Conservation (phyloP, 2,113 vertebrate species). For the Sceloporus undulatus region DNA sequence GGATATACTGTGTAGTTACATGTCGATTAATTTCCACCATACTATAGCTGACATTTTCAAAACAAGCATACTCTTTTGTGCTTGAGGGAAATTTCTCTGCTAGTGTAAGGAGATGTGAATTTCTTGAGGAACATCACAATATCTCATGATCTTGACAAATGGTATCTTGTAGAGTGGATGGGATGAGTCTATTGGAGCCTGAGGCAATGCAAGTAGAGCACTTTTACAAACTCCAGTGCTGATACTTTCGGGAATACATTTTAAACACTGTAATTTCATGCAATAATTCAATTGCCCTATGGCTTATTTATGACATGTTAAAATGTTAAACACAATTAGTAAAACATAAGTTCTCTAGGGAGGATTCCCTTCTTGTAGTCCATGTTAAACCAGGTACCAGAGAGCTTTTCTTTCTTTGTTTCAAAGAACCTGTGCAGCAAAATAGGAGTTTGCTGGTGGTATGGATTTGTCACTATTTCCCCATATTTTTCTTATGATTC, state of each 20-base stretch:
- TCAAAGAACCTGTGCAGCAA: background rate
- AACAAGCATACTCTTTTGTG: background rate
- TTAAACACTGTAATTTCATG: slow-evolving; percentile 29
- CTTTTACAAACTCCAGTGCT: slow-evolving; percentile 38
- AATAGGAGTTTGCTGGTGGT: background rate
- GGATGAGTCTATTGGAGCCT: slow-evolving; percentile 37
- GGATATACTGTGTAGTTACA: background rate
- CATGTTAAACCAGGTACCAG: slow-evolving; percentile 29
- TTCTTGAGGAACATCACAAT: slow-evolving; percentile 27
- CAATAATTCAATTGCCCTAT: slow-evolving; percentile 45
- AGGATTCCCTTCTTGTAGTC: slow-evolving; percentile 24
- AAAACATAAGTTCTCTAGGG: slow-evolving; percentile 43
- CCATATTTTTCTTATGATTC: background rate
- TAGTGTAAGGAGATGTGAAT: background rate
- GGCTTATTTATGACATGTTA: slow-evolving; percentile 52
- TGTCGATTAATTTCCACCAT: background rate
- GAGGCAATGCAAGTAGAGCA: slow-evolving; percentile 45
- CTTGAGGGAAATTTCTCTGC: slow-evolving; percentile 5
- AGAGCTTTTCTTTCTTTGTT: background rate
- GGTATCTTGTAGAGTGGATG: background rate
- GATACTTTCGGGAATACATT: slow-evolving; percentile 37
- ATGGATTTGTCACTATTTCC: background rate
- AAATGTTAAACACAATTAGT: slow-evolving; percentile 61
- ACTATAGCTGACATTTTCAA: background rate
- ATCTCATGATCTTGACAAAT: slow-evolving; percentile 48